A percentile compares a stretch with the other conserved stretches of the same genome.
These are phyloP conservation scores for Venturia canescens DNA, from an alignment of 1,140 invertebrate genomes.

Conservation along the genomic window DNA sequence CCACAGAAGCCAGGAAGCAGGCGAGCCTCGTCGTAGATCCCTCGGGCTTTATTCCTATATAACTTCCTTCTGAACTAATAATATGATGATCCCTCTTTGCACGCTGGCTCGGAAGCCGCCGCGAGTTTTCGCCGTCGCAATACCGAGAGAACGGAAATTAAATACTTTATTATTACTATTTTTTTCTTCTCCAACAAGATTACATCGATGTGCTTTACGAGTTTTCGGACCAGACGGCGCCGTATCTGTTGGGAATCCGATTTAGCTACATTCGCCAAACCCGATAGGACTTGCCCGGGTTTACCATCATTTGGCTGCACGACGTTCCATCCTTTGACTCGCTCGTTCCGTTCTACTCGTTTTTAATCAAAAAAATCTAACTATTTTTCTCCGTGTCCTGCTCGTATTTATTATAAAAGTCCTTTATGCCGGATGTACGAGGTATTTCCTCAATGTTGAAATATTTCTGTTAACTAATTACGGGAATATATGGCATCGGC, in stretches of 20 bases:
- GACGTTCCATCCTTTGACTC: not conserved
- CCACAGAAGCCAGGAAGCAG: conserved; percentile 28
- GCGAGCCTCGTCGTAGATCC: conserved; percentile 31
- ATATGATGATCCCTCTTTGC: conserved; percentile 41
- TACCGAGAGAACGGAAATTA: conserved; percentile 37
- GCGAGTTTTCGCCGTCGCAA: not conserved
- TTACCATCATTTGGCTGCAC: no score
- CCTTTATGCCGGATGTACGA: no score
- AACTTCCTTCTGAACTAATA: conserved; percentile 42
- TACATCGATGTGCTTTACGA: conserved; percentile 8
- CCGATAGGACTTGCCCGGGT: no score
- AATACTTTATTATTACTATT: conserved; percentile 35
- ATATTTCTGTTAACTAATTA: no score
- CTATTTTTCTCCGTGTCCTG: no score
- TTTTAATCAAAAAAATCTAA: no score
- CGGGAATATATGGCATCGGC: no score
- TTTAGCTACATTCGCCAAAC: not conserved
- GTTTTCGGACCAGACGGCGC: not conserved
- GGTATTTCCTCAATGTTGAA: no score
- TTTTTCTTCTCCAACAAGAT: conserved; percentile 26
- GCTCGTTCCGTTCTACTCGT: not conserved
- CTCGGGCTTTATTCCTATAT: conserved; percentile 41
- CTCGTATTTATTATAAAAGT: no score
- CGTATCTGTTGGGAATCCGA: not conserved
- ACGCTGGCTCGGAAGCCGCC: not conserved